Evolutionary conservation across 2,888 invertebrate genomes (phyloP).

Genomic region (Chalcis sispes): DNA sequence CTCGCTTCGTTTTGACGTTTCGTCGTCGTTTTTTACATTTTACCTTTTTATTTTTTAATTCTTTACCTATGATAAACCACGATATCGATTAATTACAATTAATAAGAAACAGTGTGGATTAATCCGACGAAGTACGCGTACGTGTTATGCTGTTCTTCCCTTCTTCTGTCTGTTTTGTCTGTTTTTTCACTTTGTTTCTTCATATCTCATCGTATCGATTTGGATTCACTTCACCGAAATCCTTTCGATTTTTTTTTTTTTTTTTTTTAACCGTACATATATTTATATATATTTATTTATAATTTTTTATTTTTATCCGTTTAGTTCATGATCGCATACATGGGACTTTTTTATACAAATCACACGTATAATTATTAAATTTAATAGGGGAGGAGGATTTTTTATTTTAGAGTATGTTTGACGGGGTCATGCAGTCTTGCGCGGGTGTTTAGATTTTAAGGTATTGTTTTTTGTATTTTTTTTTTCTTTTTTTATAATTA

Average conservation of each 20-base stretch:
- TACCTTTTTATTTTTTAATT: constrained; percentile 34
- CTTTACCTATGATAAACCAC: constrained; percentile 49
- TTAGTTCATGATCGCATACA: constrained; percentile 44
- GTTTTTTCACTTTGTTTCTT: constrained; percentile 22
- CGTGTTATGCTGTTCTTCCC: constrained; percentile 5
- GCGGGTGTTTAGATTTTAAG: constrained; percentile 47
- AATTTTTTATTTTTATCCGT: constrained; percentile 40
- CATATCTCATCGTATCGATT: too few relatives aligned
- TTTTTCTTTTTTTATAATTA: too few relatives aligned
- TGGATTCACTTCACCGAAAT: constrained; percentile 32
- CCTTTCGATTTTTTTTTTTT: constrained; percentile 18
- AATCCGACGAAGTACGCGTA: constrained; percentile 39
- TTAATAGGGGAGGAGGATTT: constrained; percentile 44
- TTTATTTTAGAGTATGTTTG: constrained; percentile 28
- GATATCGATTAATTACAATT: constrained; percentile 52
- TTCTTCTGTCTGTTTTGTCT: background rate
- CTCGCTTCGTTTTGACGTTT: constrained; percentile 47
- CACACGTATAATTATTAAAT: constrained; percentile 46
- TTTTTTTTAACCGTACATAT: constrained; percentile 44
- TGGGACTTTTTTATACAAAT: constrained; percentile 51
- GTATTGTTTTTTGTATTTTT: constrained; percentile 55
- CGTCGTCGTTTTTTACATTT: constrained; percentile 24
- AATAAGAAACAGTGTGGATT: constrained; percentile 51
- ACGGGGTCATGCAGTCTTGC: constrained; percentile 52
- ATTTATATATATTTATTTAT: constrained; percentile 42